Conservation (phyloP, 2,888 invertebrate species). For the Masnerella sp. region DNA sequence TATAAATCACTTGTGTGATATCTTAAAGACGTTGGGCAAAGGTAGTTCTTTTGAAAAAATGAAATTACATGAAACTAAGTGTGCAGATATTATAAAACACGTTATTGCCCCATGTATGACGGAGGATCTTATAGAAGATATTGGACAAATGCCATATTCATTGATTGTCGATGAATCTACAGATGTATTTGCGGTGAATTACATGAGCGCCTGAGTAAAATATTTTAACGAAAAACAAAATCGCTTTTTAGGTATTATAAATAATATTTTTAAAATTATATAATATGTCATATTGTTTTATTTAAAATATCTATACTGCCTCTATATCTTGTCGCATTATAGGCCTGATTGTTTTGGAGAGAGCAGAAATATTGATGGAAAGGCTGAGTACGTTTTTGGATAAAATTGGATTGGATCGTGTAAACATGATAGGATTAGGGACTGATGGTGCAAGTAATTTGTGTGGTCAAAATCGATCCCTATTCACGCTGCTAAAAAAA, state of each 20-base stretch:
- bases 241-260: conserved; percentile 18
- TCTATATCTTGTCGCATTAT: background rate
- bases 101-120: conserved; percentile 46
- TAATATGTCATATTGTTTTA: background rate
- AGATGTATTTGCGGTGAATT: conserved; percentile 48
- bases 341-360: conserved; percentile 11
- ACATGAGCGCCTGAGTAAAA: conserved; percentile 54
- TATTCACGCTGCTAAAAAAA: conserved; percentile 60
- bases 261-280: too few species aligned
- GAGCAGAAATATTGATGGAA: background rate
- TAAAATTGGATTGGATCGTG: background rate
- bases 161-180: conserved; percentile 60
- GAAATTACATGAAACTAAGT: conserved; percentile 54
- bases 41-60: conserved; percentile 20
- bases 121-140: conserved; percentile 41
- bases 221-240: conserved; percentile 46
- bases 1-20: conserved; percentile 10
- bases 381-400: background rate
- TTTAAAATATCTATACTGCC: background rate
- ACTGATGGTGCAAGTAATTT: conserved; percentile 64
- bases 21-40: conserved; percentile 4
- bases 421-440: conserved; percentile 42
- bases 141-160: conserved; percentile 39
- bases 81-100: conserved; percentile 43
- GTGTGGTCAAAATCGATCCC: conserved; percentile 62